Evolutionary conservation across 2,113 vertebrate species (phyloP).

Genomic region (Labeo rohita): DNA sequence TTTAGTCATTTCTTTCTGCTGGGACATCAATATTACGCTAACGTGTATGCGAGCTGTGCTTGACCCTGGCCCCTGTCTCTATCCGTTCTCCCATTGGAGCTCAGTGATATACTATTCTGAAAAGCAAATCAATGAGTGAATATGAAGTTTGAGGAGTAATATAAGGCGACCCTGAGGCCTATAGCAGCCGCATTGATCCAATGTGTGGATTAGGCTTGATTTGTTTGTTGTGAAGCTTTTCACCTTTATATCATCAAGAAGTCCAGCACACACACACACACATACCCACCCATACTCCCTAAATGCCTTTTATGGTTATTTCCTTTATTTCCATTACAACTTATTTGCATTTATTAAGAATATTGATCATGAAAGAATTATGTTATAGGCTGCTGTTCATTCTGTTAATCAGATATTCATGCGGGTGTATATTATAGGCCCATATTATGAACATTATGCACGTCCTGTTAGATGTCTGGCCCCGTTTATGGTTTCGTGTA

Average conservation of each 20-base stretch:
- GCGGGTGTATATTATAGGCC: neutral
- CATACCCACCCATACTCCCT: neutral
- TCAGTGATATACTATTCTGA: conserved; percentile 97
- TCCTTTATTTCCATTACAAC: neutral
- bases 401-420: conserved; percentile 11
- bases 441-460: neutral
- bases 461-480: neutral
- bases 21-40: conserved; percentile 94
- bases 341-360: conserved; percentile 24
- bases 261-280: neutral
- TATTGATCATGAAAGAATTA: neutral
- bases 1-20: conserved; percentile 97
- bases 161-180: conserved; percentile 84
- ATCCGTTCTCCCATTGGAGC: conserved; percentile 96
- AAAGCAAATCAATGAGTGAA: conserved; percentile 98
- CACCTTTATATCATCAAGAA: conserved; percentile 55
- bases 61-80: conserved; percentile 95
- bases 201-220: conserved; percentile 74
- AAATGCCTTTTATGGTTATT: conserved; percentile 23
- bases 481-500: neutral
- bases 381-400: neutral
- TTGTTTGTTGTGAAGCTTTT: conserved; percentile 72
- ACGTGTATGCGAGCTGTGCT: conserved; percentile 87
- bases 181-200: conserved; percentile 77
- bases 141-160: conserved; percentile 96